A percentile compares a stretch with the other conserved stretches of the same genome.
Evolutionary conservation across 2,888 invertebrate species (phyloP).

Genomic region (Drosophila helvetica): DNA sequence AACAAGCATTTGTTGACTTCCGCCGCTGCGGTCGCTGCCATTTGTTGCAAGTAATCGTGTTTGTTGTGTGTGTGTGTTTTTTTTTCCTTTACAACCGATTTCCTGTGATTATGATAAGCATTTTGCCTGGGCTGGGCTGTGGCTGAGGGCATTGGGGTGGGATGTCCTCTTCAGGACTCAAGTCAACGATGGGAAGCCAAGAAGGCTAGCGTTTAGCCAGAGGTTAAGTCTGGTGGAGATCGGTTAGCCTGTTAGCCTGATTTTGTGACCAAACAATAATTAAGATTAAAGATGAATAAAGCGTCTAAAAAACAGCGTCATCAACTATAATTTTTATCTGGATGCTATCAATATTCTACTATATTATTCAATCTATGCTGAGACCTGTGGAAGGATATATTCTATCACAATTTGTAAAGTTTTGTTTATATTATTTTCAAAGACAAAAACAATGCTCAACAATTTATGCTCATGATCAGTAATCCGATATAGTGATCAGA

Average conservation of each 20-base stretch:
- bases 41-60: not conserved
- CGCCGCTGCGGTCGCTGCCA: slow-evolving; percentile 41
- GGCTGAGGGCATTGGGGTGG: not conserved
- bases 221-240: not conserved
- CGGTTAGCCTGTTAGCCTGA: too few relatives aligned
- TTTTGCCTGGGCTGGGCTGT: not conserved
- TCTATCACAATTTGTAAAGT: not conserved
- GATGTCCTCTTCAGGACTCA: not conserved
- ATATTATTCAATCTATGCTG: too few relatives aligned
- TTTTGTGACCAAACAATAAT: too few relatives aligned
- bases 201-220: not conserved
- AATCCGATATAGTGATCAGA: too few relatives aligned
- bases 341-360: too few relatives aligned
- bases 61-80: slow-evolving; percentile 42
- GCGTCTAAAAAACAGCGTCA: too few relatives aligned
- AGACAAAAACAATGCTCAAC: too few relatives aligned
- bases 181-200: not conserved
- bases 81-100: slow-evolving; percentile 41
- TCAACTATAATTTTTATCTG: too few relatives aligned
- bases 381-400: not conserved
- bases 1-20: slow-evolving; percentile 68
- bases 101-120: slow-evolving; percentile 11
- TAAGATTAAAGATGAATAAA: too few relatives aligned
- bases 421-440: too few relatives aligned
- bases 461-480: too few relatives aligned